Conservation (phyloP, 1,140 invertebrate species). For the Pomacea maculata region DNA sequence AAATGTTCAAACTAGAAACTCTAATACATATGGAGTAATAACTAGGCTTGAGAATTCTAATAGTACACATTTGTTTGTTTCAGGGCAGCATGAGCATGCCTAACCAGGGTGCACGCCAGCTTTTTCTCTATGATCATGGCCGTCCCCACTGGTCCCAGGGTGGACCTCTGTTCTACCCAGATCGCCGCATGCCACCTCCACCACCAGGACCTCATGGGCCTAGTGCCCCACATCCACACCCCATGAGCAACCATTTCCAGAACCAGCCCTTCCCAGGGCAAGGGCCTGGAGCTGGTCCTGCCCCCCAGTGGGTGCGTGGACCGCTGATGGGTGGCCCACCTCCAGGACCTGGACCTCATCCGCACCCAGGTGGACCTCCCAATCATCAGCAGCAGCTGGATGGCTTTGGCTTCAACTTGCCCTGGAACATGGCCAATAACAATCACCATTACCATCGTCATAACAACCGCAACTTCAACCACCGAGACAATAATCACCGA, state of each 20-base stretch:
- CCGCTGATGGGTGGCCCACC: slow-evolving; percentile 31
- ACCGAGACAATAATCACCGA: slow-evolving; percentile 24
- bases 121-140: slow-evolving; percentile 41
- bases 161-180: slow-evolving; percentile 39
- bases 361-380: slow-evolving; percentile 11
- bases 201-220: slow-evolving; percentile 20
- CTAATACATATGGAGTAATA: too few relatives aligned
- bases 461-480: slow-evolving; percentile 22
- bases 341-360: slow-evolving; percentile 18
- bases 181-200: slow-evolving; percentile 30
- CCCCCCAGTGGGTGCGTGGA: slow-evolving; percentile 37
- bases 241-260: slow-evolving; percentile 23
- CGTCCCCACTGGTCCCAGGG: slow-evolving; percentile 39
- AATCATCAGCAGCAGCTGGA: slow-evolving; percentile 33
- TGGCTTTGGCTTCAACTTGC: slow-evolving; percentile 36
- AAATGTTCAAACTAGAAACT: too few relatives aligned
- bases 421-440: slow-evolving; percentile 33
- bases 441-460: slow-evolving; percentile 20
- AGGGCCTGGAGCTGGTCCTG: slow-evolving; percentile 19
- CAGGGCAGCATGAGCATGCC: slow-evolving; percentile 42
- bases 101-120: slow-evolving; percentile 36
- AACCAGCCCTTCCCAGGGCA: slow-evolving; percentile 19
- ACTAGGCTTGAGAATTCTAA: too few relatives aligned
- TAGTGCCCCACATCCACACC: slow-evolving; percentile 22
- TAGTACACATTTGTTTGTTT: not conserved